Percentiles rank a stretch among this genome's conserved stretches.
Evolutionary conservation across 2,797 vertebrate species (phyloP).

Genomic region (Alcedo atthis): DNA sequence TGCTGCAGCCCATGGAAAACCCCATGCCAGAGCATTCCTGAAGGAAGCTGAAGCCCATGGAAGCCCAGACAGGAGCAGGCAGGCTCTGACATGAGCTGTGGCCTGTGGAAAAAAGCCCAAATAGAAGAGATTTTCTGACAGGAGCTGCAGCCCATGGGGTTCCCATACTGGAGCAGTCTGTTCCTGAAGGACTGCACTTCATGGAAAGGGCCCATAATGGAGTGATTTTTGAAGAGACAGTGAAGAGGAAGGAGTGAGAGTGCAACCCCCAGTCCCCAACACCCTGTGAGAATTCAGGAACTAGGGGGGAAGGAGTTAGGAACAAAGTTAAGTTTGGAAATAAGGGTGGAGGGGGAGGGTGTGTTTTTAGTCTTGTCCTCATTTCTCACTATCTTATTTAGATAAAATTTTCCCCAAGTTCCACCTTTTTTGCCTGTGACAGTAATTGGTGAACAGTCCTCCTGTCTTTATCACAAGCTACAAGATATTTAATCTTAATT

Average conservation of each 20-base stretch:
- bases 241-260: background rate
- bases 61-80: background rate
- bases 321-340: background rate
- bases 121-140: background rate
- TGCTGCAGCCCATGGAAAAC: background rate
- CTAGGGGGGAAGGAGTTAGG: background rate
- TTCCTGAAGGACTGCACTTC: background rate
- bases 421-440: background rate
- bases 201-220: background rate
- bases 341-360: rapidly evolving
- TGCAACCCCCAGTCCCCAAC: background rate
- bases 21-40: rapidly evolving
- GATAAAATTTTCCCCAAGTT: background rate
- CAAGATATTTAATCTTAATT: background rate
- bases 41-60: background rate
- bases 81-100: background rate
- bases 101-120: background rate
- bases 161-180: background rate
- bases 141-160: background rate
- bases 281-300: rapidly evolving
- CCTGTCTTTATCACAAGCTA: background rate
- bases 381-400: background rate
- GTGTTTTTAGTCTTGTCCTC: background rate
- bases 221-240: background rate
- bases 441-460: background rate